These are phyloP conservation scores for Harpegnathos saltator DNA, from an alignment of 1,140 invertebrate genomes.

Conservation along the genomic window DNA sequence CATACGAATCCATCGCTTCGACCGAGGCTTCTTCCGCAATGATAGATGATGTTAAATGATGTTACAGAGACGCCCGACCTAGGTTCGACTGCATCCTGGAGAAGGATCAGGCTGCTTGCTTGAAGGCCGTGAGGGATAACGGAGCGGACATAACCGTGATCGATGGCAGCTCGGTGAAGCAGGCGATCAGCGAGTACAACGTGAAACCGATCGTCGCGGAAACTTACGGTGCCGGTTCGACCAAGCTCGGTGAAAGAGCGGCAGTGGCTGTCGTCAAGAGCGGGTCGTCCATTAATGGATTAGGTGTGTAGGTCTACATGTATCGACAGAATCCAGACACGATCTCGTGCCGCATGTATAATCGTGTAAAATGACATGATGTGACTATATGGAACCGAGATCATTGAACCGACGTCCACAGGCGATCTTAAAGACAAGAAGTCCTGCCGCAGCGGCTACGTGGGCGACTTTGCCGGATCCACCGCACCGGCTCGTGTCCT, in stretches of 20 bases:
- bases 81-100: slow-evolving; percentile 89
- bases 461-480: slow-evolving; percentile 85
- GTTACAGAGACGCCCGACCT: slow-evolving; percentile 89
- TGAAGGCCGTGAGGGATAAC: slow-evolving; percentile 88
- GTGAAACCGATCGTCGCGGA: slow-evolving; percentile 86
- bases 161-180: slow-evolving; percentile 87
- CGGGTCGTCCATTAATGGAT: slow-evolving; percentile 78
- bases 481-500: slow-evolving; percentile 85
- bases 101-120: slow-evolving; percentile 87
- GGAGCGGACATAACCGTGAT: slow-evolving; percentile 89
- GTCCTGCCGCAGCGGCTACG: slow-evolving; percentile 87
- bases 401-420: slow-evolving; percentile 66
- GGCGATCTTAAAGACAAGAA: slow-evolving; percentile 85
- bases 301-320: slow-evolving; percentile 56
- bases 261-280: slow-evolving; percentile 88
- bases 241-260: slow-evolving; percentile 83
- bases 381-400: no score
- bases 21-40: neutral
- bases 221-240: slow-evolving; percentile 82
- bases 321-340: neutral
- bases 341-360: no score
- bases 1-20: neutral
- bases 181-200: slow-evolving; percentile 86
- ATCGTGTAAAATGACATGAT: no score
- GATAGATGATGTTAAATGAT: neutral